phyloP scores from a whole-genome alignment of 2,888 invertebrate species.

The Celastrina argiolus region DNA sequence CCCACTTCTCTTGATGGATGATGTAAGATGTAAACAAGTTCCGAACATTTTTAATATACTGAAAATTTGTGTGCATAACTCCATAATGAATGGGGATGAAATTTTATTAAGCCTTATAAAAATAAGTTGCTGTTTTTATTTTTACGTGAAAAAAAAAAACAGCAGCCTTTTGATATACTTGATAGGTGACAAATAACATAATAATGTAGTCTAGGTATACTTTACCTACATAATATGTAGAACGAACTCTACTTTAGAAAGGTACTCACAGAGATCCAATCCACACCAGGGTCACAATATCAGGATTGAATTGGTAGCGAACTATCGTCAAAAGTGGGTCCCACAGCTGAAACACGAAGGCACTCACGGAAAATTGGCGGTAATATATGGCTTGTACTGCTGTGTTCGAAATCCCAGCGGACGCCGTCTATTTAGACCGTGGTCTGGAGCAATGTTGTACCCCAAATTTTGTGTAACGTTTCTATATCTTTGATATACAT shows the following conservation, averaged over 20 bases:
- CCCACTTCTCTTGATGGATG: slow-evolving; percentile 44
- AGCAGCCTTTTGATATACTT: too few species aligned
- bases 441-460: neutral
- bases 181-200: too few species aligned
- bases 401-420: slow-evolving; percentile 9
- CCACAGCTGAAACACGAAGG: slow-evolving; percentile 9
- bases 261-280: neutral
- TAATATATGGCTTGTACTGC: slow-evolving; percentile 6
- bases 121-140: neutral
- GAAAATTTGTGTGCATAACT: slow-evolving; percentile 16
- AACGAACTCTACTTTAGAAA: neutral
- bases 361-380: slow-evolving; percentile 12
- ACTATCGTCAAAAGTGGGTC: slow-evolving; percentile 4
- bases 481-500: neutral
- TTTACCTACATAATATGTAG: neutral
- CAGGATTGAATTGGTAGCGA: slow-evolving; percentile 6
- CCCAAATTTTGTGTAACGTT: neutral
- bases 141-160: neutral
- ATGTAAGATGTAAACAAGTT: slow-evolving; percentile 43
- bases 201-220: too few species aligned
- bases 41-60: slow-evolving; percentile 38
- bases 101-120: slow-evolving; percentile 1
- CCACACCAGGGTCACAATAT: neutral
- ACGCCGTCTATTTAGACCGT: slow-evolving; percentile 13
- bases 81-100: slow-evolving; percentile 12